phyloP scores from a whole-genome alignment of 2,888 invertebrate genomes.

The Harmothoe impar region DNA sequence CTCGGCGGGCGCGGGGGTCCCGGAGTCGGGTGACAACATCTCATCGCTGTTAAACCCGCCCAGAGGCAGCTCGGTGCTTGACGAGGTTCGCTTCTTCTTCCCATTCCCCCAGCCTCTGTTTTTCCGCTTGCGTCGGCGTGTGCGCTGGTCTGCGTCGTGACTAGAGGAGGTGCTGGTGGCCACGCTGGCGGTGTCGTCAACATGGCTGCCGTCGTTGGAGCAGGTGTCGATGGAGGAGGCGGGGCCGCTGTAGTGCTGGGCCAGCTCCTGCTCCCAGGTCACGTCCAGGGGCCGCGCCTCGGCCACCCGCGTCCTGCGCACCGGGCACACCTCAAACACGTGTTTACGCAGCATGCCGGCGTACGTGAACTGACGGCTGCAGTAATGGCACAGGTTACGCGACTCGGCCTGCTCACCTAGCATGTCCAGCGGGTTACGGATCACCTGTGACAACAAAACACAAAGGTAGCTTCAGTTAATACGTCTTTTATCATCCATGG shows the following conservation, averaged over 20 bases:
- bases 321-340: slow-evolving; percentile 79
- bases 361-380: slow-evolving; percentile 81
- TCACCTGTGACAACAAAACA: neutral
- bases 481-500: too few relatives aligned
- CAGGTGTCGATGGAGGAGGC: neutral
- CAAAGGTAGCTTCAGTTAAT: neutral
- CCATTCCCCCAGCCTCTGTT: slow-evolving; percentile 60
- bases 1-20: neutral
- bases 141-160: neutral
- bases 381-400: slow-evolving; percentile 78
- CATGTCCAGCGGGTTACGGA: slow-evolving; percentile 28
- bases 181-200: neutral
- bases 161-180: slow-evolving; percentile 44
- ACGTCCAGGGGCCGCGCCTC: slow-evolving; percentile 66
- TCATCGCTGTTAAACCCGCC: neutral
- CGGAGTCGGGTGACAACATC: neutral
- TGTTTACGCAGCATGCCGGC: slow-evolving; percentile 82
- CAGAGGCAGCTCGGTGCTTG: neutral
- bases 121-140: slow-evolving; percentile 51
- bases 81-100: slow-evolving; percentile 51
- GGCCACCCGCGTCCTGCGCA: slow-evolving; percentile 73
- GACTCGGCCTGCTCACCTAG: slow-evolving; percentile 59
- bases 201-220: slow-evolving; percentile 51
- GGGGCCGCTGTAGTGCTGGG: slow-evolving; percentile 36
- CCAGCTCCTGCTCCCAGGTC: slow-evolving; percentile 69